Evolutionary conservation across 1,140 invertebrate genomes (phyloP).

Genomic region (Sarcophaga peregrina): DNA sequence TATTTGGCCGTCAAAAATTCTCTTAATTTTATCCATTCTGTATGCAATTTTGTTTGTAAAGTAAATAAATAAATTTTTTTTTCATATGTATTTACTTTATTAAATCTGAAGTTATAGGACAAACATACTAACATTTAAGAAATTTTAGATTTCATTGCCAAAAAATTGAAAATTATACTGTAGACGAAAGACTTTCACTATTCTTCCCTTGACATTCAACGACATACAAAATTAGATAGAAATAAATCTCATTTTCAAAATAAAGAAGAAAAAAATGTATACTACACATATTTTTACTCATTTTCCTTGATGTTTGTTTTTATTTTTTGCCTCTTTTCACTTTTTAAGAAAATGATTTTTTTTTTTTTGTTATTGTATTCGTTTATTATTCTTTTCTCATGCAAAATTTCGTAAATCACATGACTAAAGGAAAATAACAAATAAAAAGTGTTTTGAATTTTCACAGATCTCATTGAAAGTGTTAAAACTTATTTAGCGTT

Average conservation of each 20-base stretch:
- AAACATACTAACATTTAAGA: not conserved
- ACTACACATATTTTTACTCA: not conserved
- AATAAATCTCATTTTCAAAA: slow-evolving; percentile 4
- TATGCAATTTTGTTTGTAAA: no score
- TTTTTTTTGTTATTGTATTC: not conserved
- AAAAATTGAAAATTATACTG: not conserved
- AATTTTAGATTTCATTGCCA: not conserved
- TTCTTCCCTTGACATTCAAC: slow-evolving; percentile 9
- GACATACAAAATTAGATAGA: not conserved
- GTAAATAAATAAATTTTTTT: no score
- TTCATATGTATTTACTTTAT: no score
- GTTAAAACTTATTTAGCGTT: not conserved
- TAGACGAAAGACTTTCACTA: not conserved
- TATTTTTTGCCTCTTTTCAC: not conserved
- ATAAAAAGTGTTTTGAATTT: slow-evolving; percentile 11
- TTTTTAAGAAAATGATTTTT: not conserved
- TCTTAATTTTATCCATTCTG: no score
- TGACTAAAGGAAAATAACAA: not conserved
- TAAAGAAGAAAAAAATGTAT: not conserved
- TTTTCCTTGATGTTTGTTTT: not conserved
- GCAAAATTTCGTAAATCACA: slow-evolving; percentile 7
- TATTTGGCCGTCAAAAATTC: no score
- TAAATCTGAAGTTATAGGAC: no score
- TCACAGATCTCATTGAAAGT: not conserved
- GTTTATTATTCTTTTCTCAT: not conserved